These are phyloP conservation scores for Meloe dianella DNA, from an alignment of 2,888 invertebrate species.

Conservation along the genomic window DNA sequence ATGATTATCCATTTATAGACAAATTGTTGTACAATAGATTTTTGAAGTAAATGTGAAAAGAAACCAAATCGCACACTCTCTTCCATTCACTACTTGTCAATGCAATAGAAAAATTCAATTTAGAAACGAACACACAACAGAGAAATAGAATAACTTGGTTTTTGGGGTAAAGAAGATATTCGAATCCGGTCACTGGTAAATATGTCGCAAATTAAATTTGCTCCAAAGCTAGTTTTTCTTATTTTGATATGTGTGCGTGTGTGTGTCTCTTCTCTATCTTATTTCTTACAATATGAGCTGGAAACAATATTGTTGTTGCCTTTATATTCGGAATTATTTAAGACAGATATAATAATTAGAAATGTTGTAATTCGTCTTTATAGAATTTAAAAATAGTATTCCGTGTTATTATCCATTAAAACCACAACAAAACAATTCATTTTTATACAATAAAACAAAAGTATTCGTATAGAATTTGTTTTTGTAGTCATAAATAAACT, in stretches of 20 bases:
- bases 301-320: background rate
- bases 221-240: constrained; percentile 24
- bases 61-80: too few species aligned
- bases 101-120: constrained; percentile 8
- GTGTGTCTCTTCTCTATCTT: constrained; percentile 14
- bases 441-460: background rate
- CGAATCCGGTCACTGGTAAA: constrained; percentile 47
- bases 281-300: background rate
- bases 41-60: background rate
- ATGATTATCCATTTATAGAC: background rate
- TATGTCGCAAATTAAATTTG: constrained; percentile 45
- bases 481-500: background rate
- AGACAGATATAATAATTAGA: background rate
- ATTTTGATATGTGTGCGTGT: too few species aligned
- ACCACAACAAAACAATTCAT: background rate
- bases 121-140: background rate
- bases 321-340: background rate
- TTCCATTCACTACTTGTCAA: background rate
- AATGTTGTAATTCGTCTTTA: background rate
- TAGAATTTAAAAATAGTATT: background rate
- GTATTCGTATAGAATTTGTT: background rate
- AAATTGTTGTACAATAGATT: background rate
- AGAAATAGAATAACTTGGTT: constrained; percentile 9
- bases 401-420: background rate
- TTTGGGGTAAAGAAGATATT: constrained; percentile 36